Evolutionary conservation across 2,888 invertebrate genomes (phyloP).

Genomic region (Thera obeliscata): DNA sequence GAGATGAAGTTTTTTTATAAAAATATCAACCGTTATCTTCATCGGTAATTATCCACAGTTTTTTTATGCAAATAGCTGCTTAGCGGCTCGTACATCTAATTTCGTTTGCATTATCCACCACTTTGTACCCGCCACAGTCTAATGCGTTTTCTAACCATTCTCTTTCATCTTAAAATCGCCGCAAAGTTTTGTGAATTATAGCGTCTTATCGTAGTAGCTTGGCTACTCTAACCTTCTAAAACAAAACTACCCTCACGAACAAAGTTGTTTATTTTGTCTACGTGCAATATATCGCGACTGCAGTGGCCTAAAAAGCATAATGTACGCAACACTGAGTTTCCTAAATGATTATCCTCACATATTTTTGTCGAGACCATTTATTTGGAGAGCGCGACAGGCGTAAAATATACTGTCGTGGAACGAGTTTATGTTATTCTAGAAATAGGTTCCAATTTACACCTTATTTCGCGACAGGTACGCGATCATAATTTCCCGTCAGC

Average conservation of each 20-base stretch:
- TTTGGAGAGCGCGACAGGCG: slow-evolving; percentile 6
- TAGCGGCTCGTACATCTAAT: too few species aligned
- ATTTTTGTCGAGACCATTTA: slow-evolving; percentile 18
- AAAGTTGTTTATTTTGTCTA: slow-evolving; percentile 33
- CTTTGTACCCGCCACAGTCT: too few species aligned
- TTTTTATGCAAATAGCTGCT: too few species aligned
- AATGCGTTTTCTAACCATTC: neutral
- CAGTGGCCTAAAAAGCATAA: slow-evolving; percentile 31
- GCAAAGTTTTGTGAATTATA: slow-evolving; percentile 20
- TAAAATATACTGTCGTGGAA: slow-evolving; percentile 15
- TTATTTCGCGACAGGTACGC: neutral
- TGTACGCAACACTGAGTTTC: slow-evolving; percentile 27
- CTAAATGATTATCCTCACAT: slow-evolving; percentile 29
- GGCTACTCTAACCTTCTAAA: slow-evolving; percentile 22
- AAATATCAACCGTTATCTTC: too few species aligned
- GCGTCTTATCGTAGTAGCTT: slow-evolving; percentile 17
- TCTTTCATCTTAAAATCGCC: neutral
- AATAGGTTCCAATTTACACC: slow-evolving; percentile 19
- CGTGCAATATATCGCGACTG: slow-evolving; percentile 34
- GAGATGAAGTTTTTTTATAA: too few species aligned
- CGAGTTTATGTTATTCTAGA: slow-evolving; percentile 9
- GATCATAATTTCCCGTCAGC: slow-evolving; percentile 30
- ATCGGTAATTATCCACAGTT: too few species aligned
- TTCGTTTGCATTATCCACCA: too few species aligned
- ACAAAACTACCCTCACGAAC: slow-evolving; percentile 33